Conservation (phyloP, 2,888 invertebrate species). For the Opisthograptis luteolata region DNA sequence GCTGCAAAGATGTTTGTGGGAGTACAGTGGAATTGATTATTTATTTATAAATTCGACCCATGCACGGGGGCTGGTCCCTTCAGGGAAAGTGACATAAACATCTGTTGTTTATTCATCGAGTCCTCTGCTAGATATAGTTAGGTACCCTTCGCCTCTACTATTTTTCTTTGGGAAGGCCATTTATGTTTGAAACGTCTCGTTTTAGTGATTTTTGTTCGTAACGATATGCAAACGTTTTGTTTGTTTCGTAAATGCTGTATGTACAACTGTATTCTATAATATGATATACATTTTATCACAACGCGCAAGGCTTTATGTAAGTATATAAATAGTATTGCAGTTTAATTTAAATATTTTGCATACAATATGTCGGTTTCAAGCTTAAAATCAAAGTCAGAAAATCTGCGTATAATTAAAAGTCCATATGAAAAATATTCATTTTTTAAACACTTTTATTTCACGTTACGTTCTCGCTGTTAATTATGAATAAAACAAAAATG, state of each 20-base stretch:
- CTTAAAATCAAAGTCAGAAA: slow-evolving; percentile 9
- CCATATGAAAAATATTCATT: slow-evolving; percentile 11
- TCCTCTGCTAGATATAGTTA: slow-evolving; percentile 52
- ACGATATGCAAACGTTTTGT: slow-evolving; percentile 35
- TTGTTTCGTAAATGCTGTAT: slow-evolving; percentile 25
- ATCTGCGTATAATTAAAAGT: slow-evolving; percentile 10
- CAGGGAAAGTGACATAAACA: slow-evolving; percentile 57
- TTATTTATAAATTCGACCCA: slow-evolving; percentile 62
- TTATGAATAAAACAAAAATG: slow-evolving; percentile 17
- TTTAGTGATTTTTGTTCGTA: slow-evolving; percentile 37
- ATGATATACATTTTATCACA: too few relatives aligned
- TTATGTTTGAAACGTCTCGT: slow-evolving; percentile 38
- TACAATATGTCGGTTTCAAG: slow-evolving; percentile 6
- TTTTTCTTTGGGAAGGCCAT: slow-evolving; percentile 47
- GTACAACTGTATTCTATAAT: too few relatives aligned
- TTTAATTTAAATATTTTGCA: too few relatives aligned
- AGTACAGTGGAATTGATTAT: slow-evolving; percentile 53
- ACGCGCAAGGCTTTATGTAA: too few relatives aligned
- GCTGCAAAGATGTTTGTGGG: slow-evolving; percentile 22
- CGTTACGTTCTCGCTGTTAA: slow-evolving; percentile 4
- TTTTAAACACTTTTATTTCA: slow-evolving; percentile 2
- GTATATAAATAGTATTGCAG: too few relatives aligned
- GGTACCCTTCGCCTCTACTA: slow-evolving; percentile 38
- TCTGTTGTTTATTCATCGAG: slow-evolving; percentile 73
- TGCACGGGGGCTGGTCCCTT: slow-evolving; percentile 44